Conservation (phyloP, 2,113 vertebrate genomes). For the Otis tarda region DNA sequence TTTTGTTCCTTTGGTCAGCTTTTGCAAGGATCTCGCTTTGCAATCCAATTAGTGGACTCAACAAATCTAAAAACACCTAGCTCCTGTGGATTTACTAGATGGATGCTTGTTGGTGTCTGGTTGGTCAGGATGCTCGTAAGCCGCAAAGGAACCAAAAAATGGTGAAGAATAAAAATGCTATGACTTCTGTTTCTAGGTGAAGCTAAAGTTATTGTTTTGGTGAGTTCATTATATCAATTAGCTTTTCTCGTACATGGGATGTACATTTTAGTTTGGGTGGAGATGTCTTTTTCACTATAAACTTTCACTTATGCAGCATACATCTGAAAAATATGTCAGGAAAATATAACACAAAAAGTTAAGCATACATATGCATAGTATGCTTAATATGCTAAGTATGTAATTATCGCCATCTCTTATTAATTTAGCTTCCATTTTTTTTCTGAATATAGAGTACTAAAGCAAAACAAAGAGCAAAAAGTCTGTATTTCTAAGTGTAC, state of each 20-base stretch:
- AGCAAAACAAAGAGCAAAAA: neutral
- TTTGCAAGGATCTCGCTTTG: neutral
- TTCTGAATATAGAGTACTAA: neutral
- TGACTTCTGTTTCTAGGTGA: neutral
- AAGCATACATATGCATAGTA: accelerated
- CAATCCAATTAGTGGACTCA: neutral
- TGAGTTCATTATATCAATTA: neutral
- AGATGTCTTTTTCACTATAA: neutral
- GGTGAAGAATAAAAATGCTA: neutral
- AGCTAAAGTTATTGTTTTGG: neutral
- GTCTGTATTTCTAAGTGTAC: neutral
- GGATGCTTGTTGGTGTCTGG: neutral
- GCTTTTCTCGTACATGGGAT: neutral
- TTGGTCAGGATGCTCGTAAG: neutral
- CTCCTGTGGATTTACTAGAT: neutral
- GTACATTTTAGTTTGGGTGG: neutral
- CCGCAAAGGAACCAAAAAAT: neutral
- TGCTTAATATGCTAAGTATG: neutral
- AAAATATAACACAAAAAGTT: neutral
- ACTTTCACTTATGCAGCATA: neutral
- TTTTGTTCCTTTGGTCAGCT: neutral
- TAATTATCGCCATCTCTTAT: neutral
- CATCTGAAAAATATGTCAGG: neutral
- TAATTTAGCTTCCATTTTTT: neutral
- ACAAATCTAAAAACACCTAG: neutral